Conservation (phyloP, 2,113 vertebrate genomes). For the Bubalus kerabau region DNA sequence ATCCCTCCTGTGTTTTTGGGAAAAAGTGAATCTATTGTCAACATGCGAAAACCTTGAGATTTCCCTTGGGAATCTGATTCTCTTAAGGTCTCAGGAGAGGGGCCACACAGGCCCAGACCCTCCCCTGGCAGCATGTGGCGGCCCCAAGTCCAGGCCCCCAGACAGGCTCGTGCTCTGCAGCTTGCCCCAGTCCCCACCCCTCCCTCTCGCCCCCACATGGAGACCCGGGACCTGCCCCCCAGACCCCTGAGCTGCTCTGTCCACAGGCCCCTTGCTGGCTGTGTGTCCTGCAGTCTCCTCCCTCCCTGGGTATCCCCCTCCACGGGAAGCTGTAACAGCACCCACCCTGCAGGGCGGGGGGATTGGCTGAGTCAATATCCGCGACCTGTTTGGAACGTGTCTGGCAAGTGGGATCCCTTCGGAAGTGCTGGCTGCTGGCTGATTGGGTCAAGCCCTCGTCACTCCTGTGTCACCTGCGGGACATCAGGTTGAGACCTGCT, state of each 20-base stretch:
- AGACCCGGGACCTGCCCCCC: neutral
- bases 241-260: neutral
- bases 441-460: neutral
- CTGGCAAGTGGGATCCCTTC: neutral
- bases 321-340: neutral
- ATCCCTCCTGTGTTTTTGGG: no score
- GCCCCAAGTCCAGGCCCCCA: neutral
- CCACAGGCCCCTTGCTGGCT: neutral
- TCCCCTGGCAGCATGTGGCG: neutral
- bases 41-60: neutral
- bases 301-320: neutral
- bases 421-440: neutral
- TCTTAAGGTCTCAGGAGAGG: neutral
- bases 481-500: neutral
- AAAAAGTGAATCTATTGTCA: neutral
- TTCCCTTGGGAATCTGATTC: neutral
- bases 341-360: fast-evolving
- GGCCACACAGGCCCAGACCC: neutral
- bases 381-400: fast-evolving
- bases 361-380: fast-evolving
- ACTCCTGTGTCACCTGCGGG: no score
- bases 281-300: neutral
- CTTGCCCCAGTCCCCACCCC: neutral
- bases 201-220: fast-evolving
- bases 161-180: fast-evolving